Base-by-base conservation (phyloP, 2,888 invertebrate species). In the Phengaris arion region DNA sequence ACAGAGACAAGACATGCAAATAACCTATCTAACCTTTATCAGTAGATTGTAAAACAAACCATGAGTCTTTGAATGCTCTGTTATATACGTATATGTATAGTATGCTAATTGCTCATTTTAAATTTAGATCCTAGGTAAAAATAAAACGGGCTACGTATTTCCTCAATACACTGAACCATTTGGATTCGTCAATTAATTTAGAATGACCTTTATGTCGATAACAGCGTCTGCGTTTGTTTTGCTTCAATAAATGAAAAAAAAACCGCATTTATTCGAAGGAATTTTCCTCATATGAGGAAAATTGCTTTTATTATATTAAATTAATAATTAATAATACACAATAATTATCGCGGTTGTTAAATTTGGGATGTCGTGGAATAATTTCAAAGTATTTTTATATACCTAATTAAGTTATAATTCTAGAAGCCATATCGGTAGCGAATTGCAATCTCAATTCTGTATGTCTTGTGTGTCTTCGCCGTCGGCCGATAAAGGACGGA, bases 401-500 rank as follows among this genome's bases (percentile, higher is more conserved):
- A 22, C 22, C 22, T 22, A 51, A 51, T 70, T 70, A 4, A 70
- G 22, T 48, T 51, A 70, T 70, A 70, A 70, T 51, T 70, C 70
- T 70, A 70, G 70, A 70, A 22, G 51, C 70, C 70, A 70, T 70
- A 70, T 70, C 70, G 48, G 51, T 15, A 3, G 52, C 52, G 64
- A 45, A 35, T 45, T 13, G 12, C 12, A 35, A 35, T 70, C 51
- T 70, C 70, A 70, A 22, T 64, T 35, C 2, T 35, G 59, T 64
- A 22, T 22, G 59, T 64, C 6, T 4, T 35, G 59, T 64, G 59
- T 22, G 59, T 64, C 6, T 59, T 35, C 64, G 12, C 35, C 6
- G 9, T 35, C 64, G 64, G 64, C 12, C 10, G 64, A 12, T 10
- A 12, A 59, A 22, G 22, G 59, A 22, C 22, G 59, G 52, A 10